Base-by-base conservation (phyloP, 1,140 invertebrate genomes). In the Phymorhynchus buccinoides region DNA sequence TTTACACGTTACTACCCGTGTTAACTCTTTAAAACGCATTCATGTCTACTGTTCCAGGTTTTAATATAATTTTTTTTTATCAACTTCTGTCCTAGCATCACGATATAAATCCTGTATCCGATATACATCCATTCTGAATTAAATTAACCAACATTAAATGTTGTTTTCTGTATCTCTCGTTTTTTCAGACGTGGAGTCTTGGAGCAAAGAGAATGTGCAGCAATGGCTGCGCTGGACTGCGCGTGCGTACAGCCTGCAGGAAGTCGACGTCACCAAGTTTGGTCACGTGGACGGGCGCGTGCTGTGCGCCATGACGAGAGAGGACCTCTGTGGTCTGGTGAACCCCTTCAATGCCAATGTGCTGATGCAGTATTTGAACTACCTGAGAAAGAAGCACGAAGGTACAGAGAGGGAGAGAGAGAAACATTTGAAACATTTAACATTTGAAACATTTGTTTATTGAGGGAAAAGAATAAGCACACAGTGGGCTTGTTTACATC, bases 181-280 rank as follows among this genome's bases (percentile, higher is more conserved):
- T 52, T 6, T 79, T 48, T 1, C 77, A 94, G 96, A 96, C 94
- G 95, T 96, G 37, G 93, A 94, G 41, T 94, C 95, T 88, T 96
- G 96, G 96, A 94, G 93, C 56, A 88, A 92, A 1, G 92, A 91
- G 39, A 95, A 96, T 89, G 95, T 96, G 62, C 91, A 91, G 68
- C 94, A 95, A 35, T 96, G 96, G 96, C 90, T 96, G 37, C 93
- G 93, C 32, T 96, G 96, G 96, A 94, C 95, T 80, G 93, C 93
- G 12, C 93, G 93, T 37, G 94, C 95, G 86, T 96, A 96, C 87
- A 93, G 94, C 6, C 94, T 96, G 77, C 93, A 93, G 6, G 90
- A 91, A 37, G 94, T 95, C 2, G 94, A 94, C 83, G 84, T 92
- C 1, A 84, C 90, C 16, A 92, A 94, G 86, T 95, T 96, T 88